Conservation (phyloP, 2,888 invertebrate species). For the Liodrosophila aerea region DNA sequence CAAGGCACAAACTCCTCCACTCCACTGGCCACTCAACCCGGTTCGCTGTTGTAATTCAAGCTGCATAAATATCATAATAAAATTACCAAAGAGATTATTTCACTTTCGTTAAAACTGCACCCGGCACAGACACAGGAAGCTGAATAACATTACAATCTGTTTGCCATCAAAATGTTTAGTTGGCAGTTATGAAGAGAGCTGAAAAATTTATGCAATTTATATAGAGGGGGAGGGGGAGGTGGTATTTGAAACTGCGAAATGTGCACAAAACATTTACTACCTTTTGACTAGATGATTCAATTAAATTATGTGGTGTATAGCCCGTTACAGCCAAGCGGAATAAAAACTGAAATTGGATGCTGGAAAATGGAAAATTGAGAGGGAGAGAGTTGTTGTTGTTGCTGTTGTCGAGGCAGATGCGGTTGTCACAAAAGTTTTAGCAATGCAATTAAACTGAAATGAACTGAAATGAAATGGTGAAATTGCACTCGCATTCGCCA, state of each 20-base stretch:
- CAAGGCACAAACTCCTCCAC: too few species aligned
- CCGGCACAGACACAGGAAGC: too few species aligned
- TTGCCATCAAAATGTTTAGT: slow-evolving; percentile 12
- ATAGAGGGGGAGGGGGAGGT: not conserved
- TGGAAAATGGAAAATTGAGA: not conserved
- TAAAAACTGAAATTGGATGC: slow-evolving; percentile 1
- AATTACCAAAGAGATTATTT: not conserved
- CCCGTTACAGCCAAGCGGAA: not conserved
- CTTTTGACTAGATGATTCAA: slow-evolving; percentile 39
- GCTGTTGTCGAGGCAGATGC: slow-evolving; percentile 30
- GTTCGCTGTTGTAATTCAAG: slow-evolving; percentile 9
- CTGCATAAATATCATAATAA: not conserved
- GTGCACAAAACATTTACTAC: slow-evolving; percentile 50
- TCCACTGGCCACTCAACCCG: too few species aligned
- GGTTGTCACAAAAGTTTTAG: slow-evolving; percentile 53
- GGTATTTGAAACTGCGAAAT: slow-evolving; percentile 28
- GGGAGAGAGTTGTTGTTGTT: too few species aligned
- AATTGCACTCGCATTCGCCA: slow-evolving; percentile 36
- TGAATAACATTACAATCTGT: not conserved
- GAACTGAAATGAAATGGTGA: not conserved
- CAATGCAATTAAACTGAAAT: slow-evolving; percentile 63
- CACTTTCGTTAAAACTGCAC: too few species aligned
- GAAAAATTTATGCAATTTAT: slow-evolving; percentile 20
- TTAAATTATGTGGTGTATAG: slow-evolving; percentile 49
- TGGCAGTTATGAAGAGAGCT: slow-evolving; percentile 12